phyloP scores from a whole-genome alignment of 2,113 vertebrate genomes.

The Manacus vitellinus region DNA sequence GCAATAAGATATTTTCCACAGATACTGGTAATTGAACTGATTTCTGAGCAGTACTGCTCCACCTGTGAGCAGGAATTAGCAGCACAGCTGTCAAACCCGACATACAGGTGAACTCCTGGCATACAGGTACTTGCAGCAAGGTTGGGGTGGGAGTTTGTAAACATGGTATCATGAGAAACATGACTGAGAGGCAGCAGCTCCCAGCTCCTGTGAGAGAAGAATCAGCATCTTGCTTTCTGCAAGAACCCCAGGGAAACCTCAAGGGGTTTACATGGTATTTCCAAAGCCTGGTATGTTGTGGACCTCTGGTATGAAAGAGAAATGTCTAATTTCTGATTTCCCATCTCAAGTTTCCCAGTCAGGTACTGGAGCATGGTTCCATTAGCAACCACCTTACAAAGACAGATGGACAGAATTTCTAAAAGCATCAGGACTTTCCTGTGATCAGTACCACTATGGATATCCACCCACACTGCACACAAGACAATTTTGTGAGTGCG shows the following conservation, averaged over 20 bases:
- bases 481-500: background rate
- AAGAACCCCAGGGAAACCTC: background rate
- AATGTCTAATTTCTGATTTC: background rate
- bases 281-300: background rate
- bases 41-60: background rate
- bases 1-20: background rate
- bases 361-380: background rate
- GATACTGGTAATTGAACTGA: background rate
- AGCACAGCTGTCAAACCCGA: background rate
- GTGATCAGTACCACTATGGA: background rate
- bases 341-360: background rate
- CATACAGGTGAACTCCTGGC: background rate
- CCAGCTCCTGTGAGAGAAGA: background rate
- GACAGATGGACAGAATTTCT: background rate
- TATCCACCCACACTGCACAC: background rate
- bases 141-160: background rate
- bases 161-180: rapidly evolving
- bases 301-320: background rate
- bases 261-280: background rate
- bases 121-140: background rate
- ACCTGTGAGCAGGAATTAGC: background rate
- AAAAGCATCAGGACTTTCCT: background rate
- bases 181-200: background rate
- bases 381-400: background rate
- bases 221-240: background rate